A percentile compares a stretch with the other conserved stretches of the same genome.
These are phyloP conservation scores for Arbacia lixula DNA, from an alignment of 53 echinoderm and acorn worm species.

Conservation along the genomic window DNA sequence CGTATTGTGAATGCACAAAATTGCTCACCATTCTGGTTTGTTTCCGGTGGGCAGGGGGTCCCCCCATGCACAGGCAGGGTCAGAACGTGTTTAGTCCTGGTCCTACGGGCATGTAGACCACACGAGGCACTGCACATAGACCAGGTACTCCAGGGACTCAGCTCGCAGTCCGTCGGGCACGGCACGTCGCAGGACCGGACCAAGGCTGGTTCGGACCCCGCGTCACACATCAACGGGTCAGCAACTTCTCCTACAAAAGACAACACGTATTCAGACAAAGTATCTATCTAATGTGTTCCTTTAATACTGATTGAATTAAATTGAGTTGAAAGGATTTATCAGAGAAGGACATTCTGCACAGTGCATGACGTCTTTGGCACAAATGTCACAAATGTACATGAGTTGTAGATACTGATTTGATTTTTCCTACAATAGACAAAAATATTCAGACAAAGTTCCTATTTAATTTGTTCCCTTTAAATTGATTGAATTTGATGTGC, in stretches of 20 bases:
- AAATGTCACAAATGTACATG: too few relatives aligned
- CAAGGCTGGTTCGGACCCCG: conserved; percentile 50
- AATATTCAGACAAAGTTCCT: too few relatives aligned
- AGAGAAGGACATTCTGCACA: too few relatives aligned
- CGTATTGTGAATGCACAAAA: background rate
- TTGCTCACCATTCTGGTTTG: conserved; percentile 72
- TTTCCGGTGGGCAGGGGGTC: conserved; percentile 66
- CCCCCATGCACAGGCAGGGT: conserved; percentile 75
- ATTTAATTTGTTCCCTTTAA: too few relatives aligned
- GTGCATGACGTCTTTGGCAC: too few relatives aligned
- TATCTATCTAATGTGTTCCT: too few relatives aligned
- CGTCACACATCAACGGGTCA: conserved; percentile 67
- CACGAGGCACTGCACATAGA: conserved; percentile 87
- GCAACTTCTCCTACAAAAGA: conserved; percentile 69
- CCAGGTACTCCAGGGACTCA: conserved; percentile 84
- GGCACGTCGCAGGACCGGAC: conserved; percentile 69
- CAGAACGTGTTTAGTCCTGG: conserved; percentile 68
- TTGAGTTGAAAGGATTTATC: too few relatives aligned
- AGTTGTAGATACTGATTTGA: too few relatives aligned
- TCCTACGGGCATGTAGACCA: conserved; percentile 66
- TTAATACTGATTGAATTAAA: too few relatives aligned
- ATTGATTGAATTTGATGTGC: too few relatives aligned
- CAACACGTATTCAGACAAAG: too few relatives aligned
- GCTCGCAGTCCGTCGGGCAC: conserved; percentile 88
- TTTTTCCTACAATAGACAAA: too few relatives aligned